These are phyloP conservation scores for Passerculus sandwichensis DNA, from an alignment of 2,797 vertebrate species.

Conservation along the genomic window DNA sequence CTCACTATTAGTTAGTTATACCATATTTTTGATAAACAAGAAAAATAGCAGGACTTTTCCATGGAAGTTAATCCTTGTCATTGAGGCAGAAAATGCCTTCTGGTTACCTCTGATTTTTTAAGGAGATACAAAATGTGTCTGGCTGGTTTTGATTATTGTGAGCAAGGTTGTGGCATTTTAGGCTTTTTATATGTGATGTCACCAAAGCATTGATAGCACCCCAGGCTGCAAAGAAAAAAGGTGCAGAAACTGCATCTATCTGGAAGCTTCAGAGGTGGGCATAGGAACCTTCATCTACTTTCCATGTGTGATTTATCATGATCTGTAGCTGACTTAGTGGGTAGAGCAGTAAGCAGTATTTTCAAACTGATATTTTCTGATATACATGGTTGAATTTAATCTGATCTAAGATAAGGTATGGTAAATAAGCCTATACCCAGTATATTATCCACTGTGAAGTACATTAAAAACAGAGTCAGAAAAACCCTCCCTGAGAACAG, in stretches of 20 bases:
- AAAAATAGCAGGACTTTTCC: background rate
- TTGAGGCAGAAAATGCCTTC: background rate
- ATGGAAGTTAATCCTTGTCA: background rate
- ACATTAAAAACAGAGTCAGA: conserved; percentile 42
- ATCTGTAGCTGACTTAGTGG: background rate
- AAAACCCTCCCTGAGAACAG: background rate
- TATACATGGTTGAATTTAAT: conserved; percentile 26
- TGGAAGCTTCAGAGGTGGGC: background rate
- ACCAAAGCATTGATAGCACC: background rate
- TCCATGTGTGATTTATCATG: background rate
- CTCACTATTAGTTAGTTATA: background rate
- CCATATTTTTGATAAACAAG: background rate
- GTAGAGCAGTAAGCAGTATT: background rate
- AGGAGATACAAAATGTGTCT: background rate
- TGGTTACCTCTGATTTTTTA: background rate
- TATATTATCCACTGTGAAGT: background rate
- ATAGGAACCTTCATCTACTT: background rate
- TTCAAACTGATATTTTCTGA: background rate
- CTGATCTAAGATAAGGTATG: conserved; percentile 4
- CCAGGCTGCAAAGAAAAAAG: background rate
- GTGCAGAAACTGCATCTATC: background rate
- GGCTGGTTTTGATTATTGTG: background rate
- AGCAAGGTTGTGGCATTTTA: background rate
- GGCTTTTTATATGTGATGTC: background rate
- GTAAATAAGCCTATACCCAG: background rate